phyloP scores from a whole-genome alignment of 2,797 vertebrate genomes.

The Taenioides sp. region DNA sequence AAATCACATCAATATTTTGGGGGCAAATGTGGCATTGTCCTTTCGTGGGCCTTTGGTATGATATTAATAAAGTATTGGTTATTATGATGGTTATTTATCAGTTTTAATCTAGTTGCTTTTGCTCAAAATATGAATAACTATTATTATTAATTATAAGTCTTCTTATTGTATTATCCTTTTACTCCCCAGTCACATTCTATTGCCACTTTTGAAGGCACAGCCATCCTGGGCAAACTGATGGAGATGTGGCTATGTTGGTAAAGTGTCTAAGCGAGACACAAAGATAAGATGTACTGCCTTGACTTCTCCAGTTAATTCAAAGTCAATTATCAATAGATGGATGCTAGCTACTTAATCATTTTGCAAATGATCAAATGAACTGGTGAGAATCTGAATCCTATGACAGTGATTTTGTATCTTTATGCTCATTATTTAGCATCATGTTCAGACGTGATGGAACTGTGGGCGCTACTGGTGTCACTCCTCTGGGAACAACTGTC shows the following conservation, averaged over 20 bases:
- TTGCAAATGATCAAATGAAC: too few relatives aligned
- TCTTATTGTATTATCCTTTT: neutral
- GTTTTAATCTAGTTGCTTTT: neutral
- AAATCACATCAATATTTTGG: neutral
- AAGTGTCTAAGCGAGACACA: neutral
- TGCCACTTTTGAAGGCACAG: neutral
- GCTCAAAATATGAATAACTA: neutral
- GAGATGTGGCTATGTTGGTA: neutral
- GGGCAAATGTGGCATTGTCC: neutral
- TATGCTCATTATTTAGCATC: neutral
- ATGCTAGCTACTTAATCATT: too few relatives aligned
- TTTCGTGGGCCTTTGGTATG: neutral
- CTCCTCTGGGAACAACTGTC: constrained; percentile 7
- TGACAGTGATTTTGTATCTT: neutral
- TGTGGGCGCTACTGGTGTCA: neutral
- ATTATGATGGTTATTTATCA: too few relatives aligned
- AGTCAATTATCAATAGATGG: too few relatives aligned
- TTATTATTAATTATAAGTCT: neutral
- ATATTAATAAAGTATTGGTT: too few relatives aligned
- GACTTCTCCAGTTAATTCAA: too few relatives aligned
- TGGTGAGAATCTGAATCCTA: neutral
- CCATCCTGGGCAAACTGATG: neutral
- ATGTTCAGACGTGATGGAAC: neutral
- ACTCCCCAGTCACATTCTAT: neutral
- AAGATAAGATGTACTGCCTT: neutral